These are phyloP conservation scores for Centroberyx gerrardi DNA, from an alignment of 2,797 vertebrate genomes.

Conservation along the genomic window DNA sequence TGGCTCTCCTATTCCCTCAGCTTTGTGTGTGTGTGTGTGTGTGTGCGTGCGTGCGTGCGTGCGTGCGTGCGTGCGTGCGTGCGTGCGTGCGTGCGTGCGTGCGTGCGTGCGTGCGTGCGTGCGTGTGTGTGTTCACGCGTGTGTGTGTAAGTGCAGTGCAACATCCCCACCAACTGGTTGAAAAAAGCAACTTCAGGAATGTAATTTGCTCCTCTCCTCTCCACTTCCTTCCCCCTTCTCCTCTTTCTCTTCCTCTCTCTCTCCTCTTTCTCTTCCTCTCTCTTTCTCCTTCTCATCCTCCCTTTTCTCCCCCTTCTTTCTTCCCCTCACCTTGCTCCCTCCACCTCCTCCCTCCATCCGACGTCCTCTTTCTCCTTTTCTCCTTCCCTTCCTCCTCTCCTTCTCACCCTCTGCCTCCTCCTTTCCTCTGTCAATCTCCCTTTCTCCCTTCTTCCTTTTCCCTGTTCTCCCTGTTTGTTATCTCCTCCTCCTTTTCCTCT, in stretches of 20 bases:
- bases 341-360: neutral
- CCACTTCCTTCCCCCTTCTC: neutral
- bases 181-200: constrained; percentile 14
- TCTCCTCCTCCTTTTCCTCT: too few species aligned
- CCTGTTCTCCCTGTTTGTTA: too few species aligned
- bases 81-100: neutral
- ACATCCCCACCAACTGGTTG: constrained; percentile 63
- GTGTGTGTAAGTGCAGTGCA: constrained; percentile 25
- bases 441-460: too few species aligned
- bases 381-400: too few species aligned
- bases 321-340: neutral
- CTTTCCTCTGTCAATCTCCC: too few species aligned
- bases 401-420: too few species aligned
- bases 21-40: constrained; percentile 6
- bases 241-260: neutral
- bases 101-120: neutral
- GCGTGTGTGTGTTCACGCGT: neutral
- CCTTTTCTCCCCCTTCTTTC: neutral
- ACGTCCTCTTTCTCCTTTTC: neutral
- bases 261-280: neutral
- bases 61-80: neutral
- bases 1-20: constrained; percentile 10
- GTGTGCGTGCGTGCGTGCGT: neutral
- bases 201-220: neutral
- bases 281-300: neutral